Evolutionary conservation across 2,888 invertebrate species (phyloP).

Genomic region (Leucoptera coffeella): DNA sequence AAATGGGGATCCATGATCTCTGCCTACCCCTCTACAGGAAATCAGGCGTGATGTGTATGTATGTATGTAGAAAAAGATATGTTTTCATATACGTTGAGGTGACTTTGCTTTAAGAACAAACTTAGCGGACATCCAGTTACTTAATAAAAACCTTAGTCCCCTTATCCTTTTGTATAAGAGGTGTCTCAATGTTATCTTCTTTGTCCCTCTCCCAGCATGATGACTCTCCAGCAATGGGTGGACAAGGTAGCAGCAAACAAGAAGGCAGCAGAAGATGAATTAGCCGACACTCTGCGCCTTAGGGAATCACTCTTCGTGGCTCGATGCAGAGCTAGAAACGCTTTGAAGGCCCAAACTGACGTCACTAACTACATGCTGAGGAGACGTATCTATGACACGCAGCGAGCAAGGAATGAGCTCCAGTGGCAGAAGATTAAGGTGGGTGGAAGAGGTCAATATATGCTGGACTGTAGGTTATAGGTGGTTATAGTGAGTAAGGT

Average conservation of each 20-base stretch:
- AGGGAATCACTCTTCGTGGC: slow-evolving; percentile 76
- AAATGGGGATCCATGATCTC: too few relatives aligned
- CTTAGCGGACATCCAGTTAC: neutral
- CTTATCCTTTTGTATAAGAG: too few relatives aligned
- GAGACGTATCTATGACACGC: slow-evolving; percentile 82
- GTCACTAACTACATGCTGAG: slow-evolving; percentile 80
- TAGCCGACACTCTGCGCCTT: slow-evolving; percentile 70
- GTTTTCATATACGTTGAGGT: too few relatives aligned
- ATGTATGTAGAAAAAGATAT: too few relatives aligned
- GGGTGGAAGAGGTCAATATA: too few relatives aligned
- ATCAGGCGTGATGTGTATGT: too few relatives aligned
- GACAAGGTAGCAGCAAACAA: slow-evolving; percentile 72
- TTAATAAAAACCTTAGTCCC: neutral
- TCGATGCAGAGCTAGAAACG: slow-evolving; percentile 72
- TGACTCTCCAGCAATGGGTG: slow-evolving; percentile 79
- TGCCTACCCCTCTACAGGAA: too few relatives aligned
- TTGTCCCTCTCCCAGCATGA: slow-evolving; percentile 31
- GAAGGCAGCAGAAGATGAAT: slow-evolving; percentile 70
- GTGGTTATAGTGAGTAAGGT: too few relatives aligned
- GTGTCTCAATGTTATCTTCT: neutral
- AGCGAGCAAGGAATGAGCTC: slow-evolving; percentile 77
- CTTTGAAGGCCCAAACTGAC: slow-evolving; percentile 74
- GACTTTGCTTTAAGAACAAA: neutral
- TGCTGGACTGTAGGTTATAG: too few relatives aligned
- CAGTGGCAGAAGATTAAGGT: slow-evolving; percentile 82